Evolutionary conservation across 2,113 vertebrate genomes (phyloP).

Genomic region (Mesocricetus auratus): DNA sequence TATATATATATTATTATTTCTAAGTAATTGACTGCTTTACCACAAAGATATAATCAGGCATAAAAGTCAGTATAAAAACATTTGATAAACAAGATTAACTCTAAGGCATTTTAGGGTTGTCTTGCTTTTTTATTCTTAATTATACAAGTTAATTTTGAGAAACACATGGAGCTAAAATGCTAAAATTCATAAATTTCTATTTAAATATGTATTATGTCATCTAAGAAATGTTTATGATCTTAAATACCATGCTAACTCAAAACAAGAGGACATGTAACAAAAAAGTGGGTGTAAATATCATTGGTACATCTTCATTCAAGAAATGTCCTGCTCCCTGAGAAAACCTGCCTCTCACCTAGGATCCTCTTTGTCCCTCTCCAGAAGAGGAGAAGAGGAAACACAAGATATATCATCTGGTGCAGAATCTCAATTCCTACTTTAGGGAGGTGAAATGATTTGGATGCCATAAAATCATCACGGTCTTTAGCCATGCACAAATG

Average conservation of each 20-base stretch:
- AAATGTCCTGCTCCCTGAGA: background rate
- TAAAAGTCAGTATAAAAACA: conserved; percentile 14
- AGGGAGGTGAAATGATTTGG: background rate
- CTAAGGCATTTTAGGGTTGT: background rate
- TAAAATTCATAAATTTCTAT: conserved; percentile 37
- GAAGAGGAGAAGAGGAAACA: background rate
- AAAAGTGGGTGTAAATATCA: background rate
- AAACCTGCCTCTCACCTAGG: background rate
- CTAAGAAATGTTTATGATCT: background rate
- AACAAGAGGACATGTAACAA: conserved; percentile 24
- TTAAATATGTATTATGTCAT: background rate
- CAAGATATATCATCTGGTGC: background rate
- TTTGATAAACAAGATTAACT: background rate
- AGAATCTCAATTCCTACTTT: background rate
- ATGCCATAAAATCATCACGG: background rate
- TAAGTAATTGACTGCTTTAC: background rate
- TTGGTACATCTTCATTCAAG: background rate
- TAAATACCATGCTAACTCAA: background rate
- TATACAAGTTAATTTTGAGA: background rate
- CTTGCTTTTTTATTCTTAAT: background rate
- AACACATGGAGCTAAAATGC: background rate
- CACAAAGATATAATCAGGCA: conserved; percentile 31
- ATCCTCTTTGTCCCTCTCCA: background rate
- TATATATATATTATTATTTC: background rate
- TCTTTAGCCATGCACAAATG: background rate